Percentiles rank a stretch among this genome's conserved stretches.
These are phyloP conservation scores for Halcyon smyrnensis DNA, from an alignment of 2,797 vertebrate species.

Conservation along the genomic window DNA sequence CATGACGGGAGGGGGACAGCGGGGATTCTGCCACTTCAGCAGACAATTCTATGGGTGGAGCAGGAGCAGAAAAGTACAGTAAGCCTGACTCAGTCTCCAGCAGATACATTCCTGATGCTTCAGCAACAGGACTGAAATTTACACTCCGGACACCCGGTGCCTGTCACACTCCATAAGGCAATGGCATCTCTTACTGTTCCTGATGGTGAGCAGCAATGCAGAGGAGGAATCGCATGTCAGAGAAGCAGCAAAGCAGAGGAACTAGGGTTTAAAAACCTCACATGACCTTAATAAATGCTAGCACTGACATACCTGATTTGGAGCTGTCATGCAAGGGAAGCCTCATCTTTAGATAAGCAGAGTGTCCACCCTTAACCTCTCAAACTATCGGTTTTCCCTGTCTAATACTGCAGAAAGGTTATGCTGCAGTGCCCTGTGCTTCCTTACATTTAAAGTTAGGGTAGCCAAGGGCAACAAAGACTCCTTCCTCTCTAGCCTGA, in stretches of 20 bases:
- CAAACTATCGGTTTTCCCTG: conserved; percentile 17
- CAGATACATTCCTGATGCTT: conserved; percentile 7
- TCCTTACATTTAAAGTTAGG: conserved; percentile 80
- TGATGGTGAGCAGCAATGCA: neutral
- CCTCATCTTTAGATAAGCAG: conserved; percentile 18
- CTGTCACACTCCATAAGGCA: conserved; percentile 4
- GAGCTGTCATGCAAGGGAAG: conserved; percentile 3
- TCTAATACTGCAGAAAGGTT: conserved; percentile 54
- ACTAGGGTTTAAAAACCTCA: neutral
- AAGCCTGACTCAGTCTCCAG: conserved; percentile 29
- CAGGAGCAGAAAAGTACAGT: neutral
- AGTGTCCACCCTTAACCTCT: neutral
- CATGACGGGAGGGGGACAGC: neutral
- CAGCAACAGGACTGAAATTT: conserved; percentile 25
- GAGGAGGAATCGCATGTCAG: neutral
- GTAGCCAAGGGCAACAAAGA: conserved; percentile 80
- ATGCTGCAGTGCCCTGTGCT: conserved; percentile 67
- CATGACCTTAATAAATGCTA: neutral
- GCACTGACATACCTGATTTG: neutral
- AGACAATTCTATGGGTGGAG: neutral
- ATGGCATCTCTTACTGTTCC: neutral
- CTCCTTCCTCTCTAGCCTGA: conserved; percentile 79
- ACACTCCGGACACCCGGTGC: neutral
- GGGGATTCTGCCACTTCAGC: conserved; percentile 40
- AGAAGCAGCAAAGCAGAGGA: neutral